These are phyloP conservation scores for Mactromeris polynyma DNA, from an alignment of 2,888 invertebrate species.

Conservation along the genomic window DNA sequence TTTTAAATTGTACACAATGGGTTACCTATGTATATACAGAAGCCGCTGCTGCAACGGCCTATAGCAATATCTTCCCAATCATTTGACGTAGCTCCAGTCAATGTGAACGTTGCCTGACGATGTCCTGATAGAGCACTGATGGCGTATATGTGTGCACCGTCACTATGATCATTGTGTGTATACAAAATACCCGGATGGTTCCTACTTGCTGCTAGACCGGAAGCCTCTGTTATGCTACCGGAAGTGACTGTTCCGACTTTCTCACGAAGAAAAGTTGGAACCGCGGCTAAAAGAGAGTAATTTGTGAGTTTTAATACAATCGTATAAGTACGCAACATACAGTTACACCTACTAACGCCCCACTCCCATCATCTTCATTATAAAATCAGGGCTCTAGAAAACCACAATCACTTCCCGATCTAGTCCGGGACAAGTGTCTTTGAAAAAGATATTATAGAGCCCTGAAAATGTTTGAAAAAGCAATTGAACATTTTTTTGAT, in stretches of 20 bases:
- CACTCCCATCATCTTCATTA: too few relatives aligned
- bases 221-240: slow-evolving; percentile 56
- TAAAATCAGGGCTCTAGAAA: too few relatives aligned
- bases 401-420: too few relatives aligned
- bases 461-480: too few relatives aligned
- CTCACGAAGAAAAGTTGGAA: neutral
- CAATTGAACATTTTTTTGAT: too few relatives aligned
- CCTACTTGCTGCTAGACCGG: slow-evolving; percentile 71
- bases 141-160: slow-evolving; percentile 53
- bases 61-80: slow-evolving; percentile 75
- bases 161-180: slow-evolving; percentile 69
- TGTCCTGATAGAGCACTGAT: slow-evolving; percentile 37
- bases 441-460: too few relatives aligned
- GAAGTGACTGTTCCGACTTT: slow-evolving; percentile 18
- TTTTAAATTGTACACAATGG: neutral
- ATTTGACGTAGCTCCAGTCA: slow-evolving; percentile 49
- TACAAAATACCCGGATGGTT: slow-evolving; percentile 62
- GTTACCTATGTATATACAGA: slow-evolving; percentile 40
- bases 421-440: too few relatives aligned
- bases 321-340: too few relatives aligned
- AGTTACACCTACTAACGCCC: too few relatives aligned
- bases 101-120: slow-evolving; percentile 22
- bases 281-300: too few relatives aligned
- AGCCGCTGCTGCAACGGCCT: slow-evolving; percentile 59
- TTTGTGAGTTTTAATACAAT: too few relatives aligned